These are phyloP conservation scores for Triplophysa tibetana DNA, from an alignment of 2,113 vertebrate genomes.

Conservation along the genomic window DNA sequence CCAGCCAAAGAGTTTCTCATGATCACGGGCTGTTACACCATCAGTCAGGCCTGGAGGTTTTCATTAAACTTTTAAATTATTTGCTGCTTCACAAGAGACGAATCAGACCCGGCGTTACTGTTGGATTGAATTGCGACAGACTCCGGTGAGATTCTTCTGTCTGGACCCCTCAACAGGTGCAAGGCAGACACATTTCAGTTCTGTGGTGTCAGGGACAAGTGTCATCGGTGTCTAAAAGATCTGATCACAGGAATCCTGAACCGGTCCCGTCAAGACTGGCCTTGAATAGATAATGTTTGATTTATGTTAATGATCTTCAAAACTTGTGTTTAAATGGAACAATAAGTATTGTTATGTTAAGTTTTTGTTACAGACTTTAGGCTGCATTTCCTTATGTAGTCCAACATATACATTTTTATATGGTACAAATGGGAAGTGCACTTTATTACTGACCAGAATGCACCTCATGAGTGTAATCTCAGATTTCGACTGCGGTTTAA, in stretches of 20 bases:
- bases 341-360: too few relatives aligned
- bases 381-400: too few relatives aligned
- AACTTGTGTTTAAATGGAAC: too few relatives aligned
- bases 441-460: too few relatives aligned
- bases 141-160: slow-evolving; percentile 43
- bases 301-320: too few relatives aligned
- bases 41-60: slow-evolving; percentile 40
- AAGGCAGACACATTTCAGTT: slow-evolving; percentile 44
- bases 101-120: background rate
- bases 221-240: slow-evolving; percentile 33
- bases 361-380: too few relatives aligned
- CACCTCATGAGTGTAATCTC: too few relatives aligned
- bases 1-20: slow-evolving; percentile 18
- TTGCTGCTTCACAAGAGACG: background rate
- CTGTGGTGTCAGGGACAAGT: slow-evolving; percentile 47
- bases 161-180: slow-evolving; percentile 55
- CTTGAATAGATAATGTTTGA: background rate
- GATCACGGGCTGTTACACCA: slow-evolving; percentile 39
- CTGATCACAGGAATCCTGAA: slow-evolving; percentile 36
- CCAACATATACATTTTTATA: too few relatives aligned
- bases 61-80: slow-evolving; percentile 28
- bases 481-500: too few relatives aligned
- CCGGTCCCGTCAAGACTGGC: background rate
- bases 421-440: too few relatives aligned
- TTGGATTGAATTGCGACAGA: slow-evolving; percentile 13